Evolutionary conservation across 2,797 vertebrate genomes (phyloP), one percentile per base, ranked within the genome.

Genomic region (Hypotaenidia okinawae): DNA sequence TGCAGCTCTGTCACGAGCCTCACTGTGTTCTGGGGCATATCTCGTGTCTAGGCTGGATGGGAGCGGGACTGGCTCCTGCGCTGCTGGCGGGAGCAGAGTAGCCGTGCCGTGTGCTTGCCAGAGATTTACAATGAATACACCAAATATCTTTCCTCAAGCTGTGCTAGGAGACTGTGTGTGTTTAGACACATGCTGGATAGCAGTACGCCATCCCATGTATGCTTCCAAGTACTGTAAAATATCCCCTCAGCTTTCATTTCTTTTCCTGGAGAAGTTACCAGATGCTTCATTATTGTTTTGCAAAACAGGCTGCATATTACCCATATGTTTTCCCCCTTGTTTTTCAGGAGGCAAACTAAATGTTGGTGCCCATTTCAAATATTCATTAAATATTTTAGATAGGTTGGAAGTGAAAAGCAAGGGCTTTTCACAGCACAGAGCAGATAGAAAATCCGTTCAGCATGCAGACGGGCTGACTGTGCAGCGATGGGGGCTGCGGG

Each of bases 221-320:
- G 39, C 87, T 95, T 96, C 95, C 94, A 94, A 94, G 76, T 92
- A 91, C 77, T 82, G 83, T 83, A 95, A 82, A 95, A 95, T 84
- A 80, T 33, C 93, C 90, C 66, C 78, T 90, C 79, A 15, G 95
- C 77, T 97, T 97, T 90, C 90, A 94, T 95, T 86, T 70, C 67
- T 84, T 88, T 89, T 94, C 77, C 77, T 67, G 80, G 80, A 94
- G 92, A 94, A 92, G 55, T 85, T 84, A 94, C 92, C 95, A 94
- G 94, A 95, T 96, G 93, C 87, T 96, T 81, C 15, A 13, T 96
- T 92, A 94, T 90, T 96, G 95, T 95, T 93, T 90, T 87, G 87
- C 79, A 91, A 92, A 95, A 75, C 89, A 83, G 77, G 66, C 87
- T 90, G 64, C 92, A 70, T 83, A 87, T 91, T 89, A 83, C 92